Conservation (phyloP, 1,140 invertebrate genomes). For the Drosophila serrata region DNA sequence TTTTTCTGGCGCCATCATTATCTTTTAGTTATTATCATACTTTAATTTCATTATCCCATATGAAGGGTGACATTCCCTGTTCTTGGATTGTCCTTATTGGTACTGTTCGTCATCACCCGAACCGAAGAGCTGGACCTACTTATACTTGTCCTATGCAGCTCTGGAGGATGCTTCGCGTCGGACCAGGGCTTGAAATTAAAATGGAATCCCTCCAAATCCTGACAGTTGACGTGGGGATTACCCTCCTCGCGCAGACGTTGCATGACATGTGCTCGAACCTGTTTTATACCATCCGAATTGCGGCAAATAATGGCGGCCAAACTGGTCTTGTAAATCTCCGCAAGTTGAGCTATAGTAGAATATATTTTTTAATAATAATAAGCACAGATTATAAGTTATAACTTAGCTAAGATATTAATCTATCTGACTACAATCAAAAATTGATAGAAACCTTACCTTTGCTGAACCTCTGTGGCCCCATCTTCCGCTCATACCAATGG, state of each 20-base stretch:
- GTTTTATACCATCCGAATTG: conserved; percentile 91
- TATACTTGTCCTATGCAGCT: conserved; percentile 53
- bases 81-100: neutral
- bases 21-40: neutral
- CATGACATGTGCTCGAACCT: conserved; percentile 93
- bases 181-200: conserved; percentile 88
- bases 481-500: conserved; percentile 93
- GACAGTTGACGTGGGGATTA: conserved; percentile 89
- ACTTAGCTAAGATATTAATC: neutral
- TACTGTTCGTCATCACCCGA: conserved; percentile 37
- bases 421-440: neutral
- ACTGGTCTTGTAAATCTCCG: conserved; percentile 93
- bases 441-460: conserved; percentile 86
- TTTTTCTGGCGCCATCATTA: neutral
- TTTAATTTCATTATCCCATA: neutral
- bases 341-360: conserved; percentile 89
- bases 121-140: conserved; percentile 53
- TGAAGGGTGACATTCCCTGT: conserved; percentile 12
- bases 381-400: too few relatives aligned
- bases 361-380: too few relatives aligned
- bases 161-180: conserved; percentile 10
- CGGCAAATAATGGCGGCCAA: conserved; percentile 95
- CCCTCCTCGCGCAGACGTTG: conserved; percentile 85
- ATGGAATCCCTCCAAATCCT: conserved; percentile 85
- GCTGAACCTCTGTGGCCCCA: conserved; percentile 90